Evolutionary conservation across 2,888 invertebrate species (phyloP), one percentile per base, ranked within the genome.

Genomic region (Apotomis capreana): DNA sequence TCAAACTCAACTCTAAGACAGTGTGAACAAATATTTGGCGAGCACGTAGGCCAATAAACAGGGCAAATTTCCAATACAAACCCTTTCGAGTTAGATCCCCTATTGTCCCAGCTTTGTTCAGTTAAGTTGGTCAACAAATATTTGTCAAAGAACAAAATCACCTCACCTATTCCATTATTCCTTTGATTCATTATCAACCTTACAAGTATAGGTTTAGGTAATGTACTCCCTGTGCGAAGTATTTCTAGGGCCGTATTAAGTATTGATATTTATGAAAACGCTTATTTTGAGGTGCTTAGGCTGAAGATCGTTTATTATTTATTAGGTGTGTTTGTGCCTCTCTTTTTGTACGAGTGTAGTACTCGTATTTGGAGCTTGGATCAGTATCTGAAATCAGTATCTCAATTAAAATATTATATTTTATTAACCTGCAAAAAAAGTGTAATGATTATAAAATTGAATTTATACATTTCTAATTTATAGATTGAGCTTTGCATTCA

Each of bases 1-100:
- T 67, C 61, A 61, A 67, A 70, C 70, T 65, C 49, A 70, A 59
- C 63, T 58, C 72, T 57, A 72, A 68, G 68, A 68, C 46, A 37
- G 52, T 37, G 54, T 72, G 46, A 68, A 52, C 46, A 72, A 72
- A 72, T 68, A 68, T 72, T 68, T 72, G 72, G 36, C 54, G 68
- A 59, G 68, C 72, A 63, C 58, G 63, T 46, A 68, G 57, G 68
- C 68, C 68, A 72, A 72, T 72, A 63, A 62, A 72, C 72, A 58
- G 62, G 69, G 62, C 62, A 68, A 68, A 72, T 72, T 72, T 59
- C 63, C 72, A 68, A 72, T 72, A 72, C 72, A 72, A 72, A 72
- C 72, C 62, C 72, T 72, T 63, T 59, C 61, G 58, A 52, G 71
- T 72, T 68, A 63, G 68, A 72, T 72, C 72, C 68, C 72, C 46